Evolutionary conservation across 2,797 vertebrate species (phyloP).

Genomic region (Poecilia picta): DNA sequence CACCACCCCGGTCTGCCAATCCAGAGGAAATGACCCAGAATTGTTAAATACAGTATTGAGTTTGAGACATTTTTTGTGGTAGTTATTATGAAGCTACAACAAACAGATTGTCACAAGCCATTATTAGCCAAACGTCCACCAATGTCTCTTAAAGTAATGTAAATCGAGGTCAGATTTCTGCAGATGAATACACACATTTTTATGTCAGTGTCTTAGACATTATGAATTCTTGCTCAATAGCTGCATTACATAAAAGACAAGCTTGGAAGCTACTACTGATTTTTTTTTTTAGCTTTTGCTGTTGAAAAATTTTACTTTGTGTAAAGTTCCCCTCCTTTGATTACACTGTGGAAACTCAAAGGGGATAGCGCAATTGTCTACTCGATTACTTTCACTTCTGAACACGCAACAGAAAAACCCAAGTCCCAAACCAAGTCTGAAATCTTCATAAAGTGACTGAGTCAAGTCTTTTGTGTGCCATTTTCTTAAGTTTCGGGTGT

Average conservation of each 20-base stretch:
- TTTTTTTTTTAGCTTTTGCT: neutral
- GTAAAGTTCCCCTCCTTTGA: neutral
- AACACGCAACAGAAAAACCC: neutral
- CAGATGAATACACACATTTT: neutral
- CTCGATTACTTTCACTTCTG: neutral
- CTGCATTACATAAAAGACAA: neutral
- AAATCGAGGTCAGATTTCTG: neutral
- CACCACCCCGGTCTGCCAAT: too few relatives aligned
- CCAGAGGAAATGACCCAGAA: neutral
- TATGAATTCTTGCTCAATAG: neutral
- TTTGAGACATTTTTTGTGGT: neutral
- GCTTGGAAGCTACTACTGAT: neutral
- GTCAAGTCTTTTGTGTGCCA: neutral
- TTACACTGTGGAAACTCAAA: neutral
- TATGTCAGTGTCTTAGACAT: neutral
- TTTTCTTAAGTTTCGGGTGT: neutral
- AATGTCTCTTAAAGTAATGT: neutral
- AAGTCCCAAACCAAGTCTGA: neutral
- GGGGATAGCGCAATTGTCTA: neutral
- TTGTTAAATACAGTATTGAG: neutral
- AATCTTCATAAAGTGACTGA: neutral
- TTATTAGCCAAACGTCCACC: neutral
- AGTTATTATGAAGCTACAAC: neutral
- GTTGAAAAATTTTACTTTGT: neutral
- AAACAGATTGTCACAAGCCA: neutral